A percentile compares a stretch with the other conserved stretches of the same genome.
Conservation (phyloP, 2,888 invertebrate genomes). For the Oscheius myriophilus region DNA sequence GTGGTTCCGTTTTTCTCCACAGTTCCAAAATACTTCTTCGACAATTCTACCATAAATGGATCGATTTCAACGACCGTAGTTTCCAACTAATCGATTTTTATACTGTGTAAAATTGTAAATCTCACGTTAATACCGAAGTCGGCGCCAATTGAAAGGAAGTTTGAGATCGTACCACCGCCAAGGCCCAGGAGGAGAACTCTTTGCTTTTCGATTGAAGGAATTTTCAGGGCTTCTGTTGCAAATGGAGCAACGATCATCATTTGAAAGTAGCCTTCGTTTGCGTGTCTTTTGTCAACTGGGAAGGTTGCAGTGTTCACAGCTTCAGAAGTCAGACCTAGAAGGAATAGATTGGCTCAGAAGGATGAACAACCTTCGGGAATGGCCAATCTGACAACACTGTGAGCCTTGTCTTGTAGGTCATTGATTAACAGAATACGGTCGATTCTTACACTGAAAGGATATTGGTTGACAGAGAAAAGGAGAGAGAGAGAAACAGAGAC, state of each 20-base stretch:
- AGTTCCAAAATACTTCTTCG: conserved; percentile 41
- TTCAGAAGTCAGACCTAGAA: conserved; percentile 26
- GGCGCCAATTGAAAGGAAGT: conserved; percentile 5
- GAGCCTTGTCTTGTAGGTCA: no score
- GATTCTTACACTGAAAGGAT: not conserved
- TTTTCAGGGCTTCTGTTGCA: conserved; percentile 29
- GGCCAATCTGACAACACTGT: no score
- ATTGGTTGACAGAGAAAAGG: not conserved
- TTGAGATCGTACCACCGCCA: conserved; percentile 13
- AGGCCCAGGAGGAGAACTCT: conserved; percentile 19
- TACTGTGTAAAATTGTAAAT: not conserved
- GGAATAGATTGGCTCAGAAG: no score
- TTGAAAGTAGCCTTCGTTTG: conserved; percentile 38
- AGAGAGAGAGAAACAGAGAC: not conserved
- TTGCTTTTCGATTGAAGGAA: not conserved
- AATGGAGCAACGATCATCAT: conserved; percentile 41
- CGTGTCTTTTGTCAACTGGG: conserved; percentile 41
- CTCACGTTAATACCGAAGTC: conserved; percentile 3
- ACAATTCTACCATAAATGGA: conserved; percentile 34
- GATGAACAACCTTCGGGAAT: no score
- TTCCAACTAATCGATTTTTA: conserved; percentile 29
- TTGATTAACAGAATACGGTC: no score
- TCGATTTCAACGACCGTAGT: conserved; percentile 47
- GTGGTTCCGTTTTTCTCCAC: conserved; percentile 28
- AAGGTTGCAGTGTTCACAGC: conserved; percentile 34